Base-by-base conservation (phyloP, 2,888 invertebrate species). In the Timandra comae region DNA sequence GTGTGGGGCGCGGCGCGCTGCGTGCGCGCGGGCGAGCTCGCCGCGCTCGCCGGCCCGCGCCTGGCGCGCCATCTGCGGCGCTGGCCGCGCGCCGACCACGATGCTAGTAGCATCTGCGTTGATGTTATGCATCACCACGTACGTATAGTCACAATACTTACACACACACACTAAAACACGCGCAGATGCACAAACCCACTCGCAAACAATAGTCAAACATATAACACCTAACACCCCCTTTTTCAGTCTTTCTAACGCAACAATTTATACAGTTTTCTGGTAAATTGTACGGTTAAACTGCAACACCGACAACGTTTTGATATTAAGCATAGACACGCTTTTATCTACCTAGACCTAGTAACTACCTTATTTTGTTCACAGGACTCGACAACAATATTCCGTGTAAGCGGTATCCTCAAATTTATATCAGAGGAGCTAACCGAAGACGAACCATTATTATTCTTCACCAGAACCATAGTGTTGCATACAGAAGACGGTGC, bases 51-150 rank as follows among this genome's bases (percentile, higher is more conserved):
- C 16, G 16, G n/a, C 16, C 16, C 30, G 56, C 65, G 3, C 55
- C 76, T 16, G 16, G 47, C 49, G 0, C 6, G 70, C 0, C 57
- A 63, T 1, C 69, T 72, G n/a, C 63, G 62, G 2, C 56, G 61
- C 1, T 81, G 80, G 64, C 93, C 93, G 0, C 61, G 16, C 66
- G 3, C 84, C 91, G 0, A 87, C 40, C 93, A 93, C 65, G 91
- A 92, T 58, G 88, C 88, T 0, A 78, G 74, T 27, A 89, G 91
- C 0, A 91, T 93, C 50, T 82, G 86, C 5, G 87, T 92, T 0
- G 93, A 93, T 56, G 86, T 91, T n/a, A 64, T 89, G 22, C 71
- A 82, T 41, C 87, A 87, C 46, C 78, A 80, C 16, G 92, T 92
- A 66, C 87, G 89, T 80, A 38, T n/a, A 25, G 7, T 12, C n/a